Base-by-base conservation (phyloP, 2,888 invertebrate species). In the Zele albiditarsus region DNA sequence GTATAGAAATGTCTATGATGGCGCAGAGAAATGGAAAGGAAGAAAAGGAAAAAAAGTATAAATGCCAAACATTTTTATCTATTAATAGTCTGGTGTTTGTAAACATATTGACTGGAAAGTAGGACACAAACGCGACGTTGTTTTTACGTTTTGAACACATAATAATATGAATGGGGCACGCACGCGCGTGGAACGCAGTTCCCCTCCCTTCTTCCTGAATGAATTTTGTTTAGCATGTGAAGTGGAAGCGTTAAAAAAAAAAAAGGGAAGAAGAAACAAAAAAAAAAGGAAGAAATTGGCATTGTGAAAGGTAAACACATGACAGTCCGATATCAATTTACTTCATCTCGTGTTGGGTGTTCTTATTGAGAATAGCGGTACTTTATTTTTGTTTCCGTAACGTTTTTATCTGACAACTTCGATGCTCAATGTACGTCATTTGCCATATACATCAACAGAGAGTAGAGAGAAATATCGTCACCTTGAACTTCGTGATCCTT, bases 331-430 rank as follows among this genome's bases (percentile, higher is more conserved):
- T 63, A 71, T 71, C 71, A 60, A 60, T 60, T 66, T 58, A 74
- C 67, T 16, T 67, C 66, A 33, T 66, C 46, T 28, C 16, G 62
- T 53, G 68, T 82, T 82, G 53, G 57, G 60, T 33, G 69, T 73
- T 78, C 79, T 46, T 82, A 83, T 38, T 38, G 38, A 83, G 82
- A 84, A 83, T 85, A 85, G 84, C 86, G 85, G 85, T 85, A 85
- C 85, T 86, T 85, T 84, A 82, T 80, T 84, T 82, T 81, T 80
- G 81, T 78, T 81, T 82, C 79, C 71, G 68, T 74, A 74, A 72
- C 66, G 68, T 76, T 66, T 76, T 62, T 63, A 27, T 57, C 31
- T 23, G 20, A 31, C 63, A 33, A 28, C 20, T 4, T 8, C 8
- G 53, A 53, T 53, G 2, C 20, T 20, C 20, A 6, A 53, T 53